Percentiles rank a stretch among this genome's conserved stretches.
phyloP scores from a whole-genome alignment of 1,140 invertebrate genomes.

The Papilio aristodemus region DNA sequence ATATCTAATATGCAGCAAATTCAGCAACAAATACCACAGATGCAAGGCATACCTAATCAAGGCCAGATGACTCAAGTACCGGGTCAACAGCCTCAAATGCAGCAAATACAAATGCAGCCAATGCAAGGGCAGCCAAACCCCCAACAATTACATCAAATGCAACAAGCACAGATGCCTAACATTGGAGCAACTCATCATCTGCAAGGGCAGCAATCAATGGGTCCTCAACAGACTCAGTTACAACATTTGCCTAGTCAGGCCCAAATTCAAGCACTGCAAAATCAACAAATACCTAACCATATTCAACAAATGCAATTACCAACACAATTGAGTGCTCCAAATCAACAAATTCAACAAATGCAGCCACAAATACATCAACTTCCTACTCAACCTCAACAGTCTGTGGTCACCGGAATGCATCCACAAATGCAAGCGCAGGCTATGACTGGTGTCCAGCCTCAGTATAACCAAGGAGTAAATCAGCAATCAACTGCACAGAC shows the following conservation, averaged over 20 bases:
- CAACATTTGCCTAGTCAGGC: conserved; percentile 77
- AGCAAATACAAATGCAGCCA: conserved; percentile 79
- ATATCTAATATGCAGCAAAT: conserved; percentile 77
- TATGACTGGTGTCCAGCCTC: conserved; percentile 70
- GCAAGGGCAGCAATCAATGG: conserved; percentile 68
- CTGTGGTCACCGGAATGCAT: conserved; percentile 72
- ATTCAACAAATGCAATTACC: conserved; percentile 79
- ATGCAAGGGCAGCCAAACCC: conserved; percentile 76
- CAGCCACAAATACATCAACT: conserved; percentile 75
- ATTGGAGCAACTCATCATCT: conserved; percentile 68
- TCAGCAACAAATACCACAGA: conserved; percentile 76
- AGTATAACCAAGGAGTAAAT: conserved; percentile 73
- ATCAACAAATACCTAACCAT: conserved; percentile 77
- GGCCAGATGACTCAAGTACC: conserved; percentile 72
- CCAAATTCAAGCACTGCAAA: conserved; percentile 77
- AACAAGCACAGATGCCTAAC: conserved; percentile 72
- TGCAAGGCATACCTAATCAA: conserved; percentile 76
- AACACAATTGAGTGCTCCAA: conserved; percentile 65
- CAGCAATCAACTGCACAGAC: conserved; percentile 72
- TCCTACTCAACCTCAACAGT: conserved; percentile 72
- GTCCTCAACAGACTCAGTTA: conserved; percentile 73
- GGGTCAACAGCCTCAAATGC: conserved; percentile 76
- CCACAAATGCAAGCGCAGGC: conserved; percentile 76
- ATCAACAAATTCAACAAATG: conserved; percentile 78
- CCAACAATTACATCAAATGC: conserved; percentile 72